Conservation (phyloP, 2,888 invertebrate species). For the Ditula angustiorana region DNA sequence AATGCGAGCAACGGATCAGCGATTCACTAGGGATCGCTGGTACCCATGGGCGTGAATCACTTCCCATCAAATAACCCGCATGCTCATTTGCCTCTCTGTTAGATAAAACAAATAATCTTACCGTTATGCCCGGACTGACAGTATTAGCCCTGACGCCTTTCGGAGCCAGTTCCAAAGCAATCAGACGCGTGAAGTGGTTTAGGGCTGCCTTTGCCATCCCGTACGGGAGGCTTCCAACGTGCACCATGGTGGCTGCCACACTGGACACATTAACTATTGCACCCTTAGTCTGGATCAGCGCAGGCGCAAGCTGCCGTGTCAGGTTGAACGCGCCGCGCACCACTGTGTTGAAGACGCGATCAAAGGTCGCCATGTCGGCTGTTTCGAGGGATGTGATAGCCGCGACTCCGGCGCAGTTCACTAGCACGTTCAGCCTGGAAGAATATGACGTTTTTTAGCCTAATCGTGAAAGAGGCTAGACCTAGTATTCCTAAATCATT, state of each 20-base stretch:
- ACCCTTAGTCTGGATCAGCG: constrained; percentile 84
- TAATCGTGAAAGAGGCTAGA: too few relatives aligned
- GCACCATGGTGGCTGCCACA: constrained; percentile 87
- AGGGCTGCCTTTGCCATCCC: constrained; percentile 92
- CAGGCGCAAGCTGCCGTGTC: constrained; percentile 87
- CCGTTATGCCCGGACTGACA: constrained; percentile 90
- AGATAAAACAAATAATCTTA: constrained; percentile 70
- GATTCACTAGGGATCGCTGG: too few relatives aligned
- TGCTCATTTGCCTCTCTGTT: too few relatives aligned
- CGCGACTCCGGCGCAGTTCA: constrained; percentile 83
- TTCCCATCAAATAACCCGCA: too few relatives aligned
- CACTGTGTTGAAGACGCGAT: constrained; percentile 86
- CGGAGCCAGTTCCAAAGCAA: constrained; percentile 87
- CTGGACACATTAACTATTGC: constrained; percentile 90
- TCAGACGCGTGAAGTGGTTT: constrained; percentile 87
- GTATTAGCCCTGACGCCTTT: constrained; percentile 88
- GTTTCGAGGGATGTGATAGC: constrained; percentile 55
- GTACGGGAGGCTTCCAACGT: constrained; percentile 92
- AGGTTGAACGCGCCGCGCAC: constrained; percentile 82
- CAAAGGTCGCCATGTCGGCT: constrained; percentile 44
- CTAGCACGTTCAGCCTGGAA: constrained; percentile 60
- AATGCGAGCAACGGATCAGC: too few relatives aligned
- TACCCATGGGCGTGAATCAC: too few relatives aligned
- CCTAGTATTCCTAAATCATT: too few relatives aligned
- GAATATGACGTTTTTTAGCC: too few relatives aligned